Evolutionary conservation across 2,797 vertebrate genomes (phyloP).

Genomic region (Gorsachius magnificus): DNA sequence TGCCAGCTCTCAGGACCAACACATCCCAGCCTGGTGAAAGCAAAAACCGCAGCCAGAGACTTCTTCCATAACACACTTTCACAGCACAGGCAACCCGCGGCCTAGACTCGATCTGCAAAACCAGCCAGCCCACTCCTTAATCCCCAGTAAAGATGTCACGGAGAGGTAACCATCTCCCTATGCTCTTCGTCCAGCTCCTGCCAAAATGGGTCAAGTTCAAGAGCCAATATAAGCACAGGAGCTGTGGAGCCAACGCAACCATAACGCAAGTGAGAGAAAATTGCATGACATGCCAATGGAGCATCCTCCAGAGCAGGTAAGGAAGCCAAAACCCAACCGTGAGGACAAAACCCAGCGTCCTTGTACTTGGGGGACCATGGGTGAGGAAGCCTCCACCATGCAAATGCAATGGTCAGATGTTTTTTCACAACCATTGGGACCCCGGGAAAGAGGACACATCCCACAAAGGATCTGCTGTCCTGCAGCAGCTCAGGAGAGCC

Average conservation of each 20-base stretch:
- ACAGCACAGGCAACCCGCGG: not conserved
- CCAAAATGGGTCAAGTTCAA: not conserved
- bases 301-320: not conserved
- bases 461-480: not conserved
- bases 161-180: not conserved
- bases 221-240: not conserved
- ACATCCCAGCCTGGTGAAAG: not conserved
- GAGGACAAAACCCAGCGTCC: not conserved
- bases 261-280: not conserved
- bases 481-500: not conserved
- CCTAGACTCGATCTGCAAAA: not conserved
- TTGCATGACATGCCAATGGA: not conserved
- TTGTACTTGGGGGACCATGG: accelerated
- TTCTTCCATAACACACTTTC: not conserved
- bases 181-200: not conserved
- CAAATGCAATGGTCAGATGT: not conserved
- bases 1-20: not conserved
- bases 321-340: not conserved
- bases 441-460: accelerated
- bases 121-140: not conserved
- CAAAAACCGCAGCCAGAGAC: not conserved
- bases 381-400: not conserved
- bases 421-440: not conserved
- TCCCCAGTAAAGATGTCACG: not conserved
- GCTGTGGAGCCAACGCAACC: not conserved